Base-by-base conservation (phyloP, 1,140 invertebrate species). In the Trichonephila inaurata region DNA sequence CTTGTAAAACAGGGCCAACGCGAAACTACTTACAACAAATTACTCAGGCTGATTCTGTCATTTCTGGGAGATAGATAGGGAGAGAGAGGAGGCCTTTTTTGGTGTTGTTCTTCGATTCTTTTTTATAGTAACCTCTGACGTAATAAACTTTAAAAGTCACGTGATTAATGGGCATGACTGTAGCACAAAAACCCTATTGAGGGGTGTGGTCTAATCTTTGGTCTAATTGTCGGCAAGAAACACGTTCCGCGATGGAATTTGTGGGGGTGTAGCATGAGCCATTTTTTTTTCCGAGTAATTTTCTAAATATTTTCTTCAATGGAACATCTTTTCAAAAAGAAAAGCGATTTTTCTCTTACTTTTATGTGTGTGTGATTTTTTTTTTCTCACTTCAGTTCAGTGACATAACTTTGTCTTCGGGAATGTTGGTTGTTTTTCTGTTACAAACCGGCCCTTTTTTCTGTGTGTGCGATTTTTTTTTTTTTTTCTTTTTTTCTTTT, bases 1-100 rank as follows among this genome's bases (percentile, higher is more conserved):
- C 82, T 92, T 92, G 91, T 92, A 87, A 87, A 87, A 92, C 91
- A 92, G 91, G 91, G 58, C 62, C 51, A 58, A n/a, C 33, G 83
- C n/a, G 62, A 83, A 62, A 44, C 64, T 60, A 92, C 83, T 92
- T 86, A 87, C 91, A 87, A 92, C 91, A 92, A 92, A 92, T 92
- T 86, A 92, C 91, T 86, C 82, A 64, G 64, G 21, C 91, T 92
- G 91, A 92, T 44, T 85, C 28, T 92, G 90, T 92, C 90, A 81
- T 61, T 82, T 91, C 33, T 88, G 86, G 89, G n/a, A 18, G 28
- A 21, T 33, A 28, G 60, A 51, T 51, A 51, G 51, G 10, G 51
- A 10, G 51, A 51, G 51, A 51, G 51, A 51, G 51, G 51, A 51
- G 3, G 51, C 10, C 51, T 51, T 51, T 51, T 51, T 51, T 51